A percentile compares a stretch with the other conserved stretches of the same genome.
These are phyloP conservation scores for Gymnocypris eckloni DNA, from an alignment of 2,797 vertebrate species.

Conservation along the genomic window DNA sequence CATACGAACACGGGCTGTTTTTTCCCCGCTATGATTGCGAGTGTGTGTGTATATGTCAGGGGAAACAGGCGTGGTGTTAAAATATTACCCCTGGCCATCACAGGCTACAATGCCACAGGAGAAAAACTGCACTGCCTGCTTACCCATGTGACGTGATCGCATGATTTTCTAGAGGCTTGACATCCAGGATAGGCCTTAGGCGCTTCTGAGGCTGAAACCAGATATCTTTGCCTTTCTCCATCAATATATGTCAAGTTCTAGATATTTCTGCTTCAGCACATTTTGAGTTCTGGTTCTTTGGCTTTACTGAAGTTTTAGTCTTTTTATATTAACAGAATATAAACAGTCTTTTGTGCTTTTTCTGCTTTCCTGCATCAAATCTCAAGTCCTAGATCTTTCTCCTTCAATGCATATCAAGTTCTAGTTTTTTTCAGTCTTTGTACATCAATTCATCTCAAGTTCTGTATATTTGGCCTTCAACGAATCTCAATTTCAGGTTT, in stretches of 20 bases:
- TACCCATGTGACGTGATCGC: slow-evolving; percentile 12
- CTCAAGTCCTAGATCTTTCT: not conserved
- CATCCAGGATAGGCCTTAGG: not conserved
- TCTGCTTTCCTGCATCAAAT: not conserved
- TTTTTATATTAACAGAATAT: not conserved
- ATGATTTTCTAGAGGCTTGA: slow-evolving; percentile 16
- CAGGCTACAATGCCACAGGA: slow-evolving; percentile 43
- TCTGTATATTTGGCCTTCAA: not conserved
- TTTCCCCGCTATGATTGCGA: slow-evolving; percentile 50
- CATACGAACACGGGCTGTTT: slow-evolving; percentile 54
- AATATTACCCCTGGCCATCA: slow-evolving; percentile 54
- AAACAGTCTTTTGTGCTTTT: not conserved
- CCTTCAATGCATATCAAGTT: not conserved
- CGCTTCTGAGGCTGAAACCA: not conserved
- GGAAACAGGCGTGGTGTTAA: slow-evolving; percentile 44
- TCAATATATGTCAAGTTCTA: not conserved
- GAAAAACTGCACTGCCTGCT: slow-evolving; percentile 9
- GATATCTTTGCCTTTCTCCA: not conserved
- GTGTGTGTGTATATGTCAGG: slow-evolving; percentile 33
- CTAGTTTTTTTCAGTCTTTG: not conserved
- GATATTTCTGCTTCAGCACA: not conserved
- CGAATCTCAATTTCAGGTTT: not conserved
- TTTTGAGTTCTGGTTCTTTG: not conserved
- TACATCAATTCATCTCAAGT: not conserved
- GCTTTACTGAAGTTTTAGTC: not conserved